phyloP scores from a whole-genome alignment of 2,888 invertebrate genomes.

The Panopea generosa region DNA sequence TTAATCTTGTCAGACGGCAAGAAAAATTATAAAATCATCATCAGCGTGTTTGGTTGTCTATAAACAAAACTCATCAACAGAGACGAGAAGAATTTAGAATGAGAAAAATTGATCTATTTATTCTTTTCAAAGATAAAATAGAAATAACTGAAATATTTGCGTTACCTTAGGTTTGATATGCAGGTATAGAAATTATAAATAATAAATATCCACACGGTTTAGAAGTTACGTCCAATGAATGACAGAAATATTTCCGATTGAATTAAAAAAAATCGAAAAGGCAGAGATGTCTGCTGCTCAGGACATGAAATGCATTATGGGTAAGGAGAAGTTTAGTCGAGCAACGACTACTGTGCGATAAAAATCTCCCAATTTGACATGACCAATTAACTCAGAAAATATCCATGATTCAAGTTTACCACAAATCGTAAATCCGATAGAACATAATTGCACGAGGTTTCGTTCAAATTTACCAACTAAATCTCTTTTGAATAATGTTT shows the following conservation, averaged over 20 bases:
- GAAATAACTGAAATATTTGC: conserved; percentile 52
- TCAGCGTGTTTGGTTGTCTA: no score
- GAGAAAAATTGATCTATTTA: no score
- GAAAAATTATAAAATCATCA: no score
- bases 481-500: conserved; percentile 37
- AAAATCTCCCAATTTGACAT: conserved; percentile 56
- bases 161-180: conserved; percentile 41
- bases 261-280: neutral
- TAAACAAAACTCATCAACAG: no score
- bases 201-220: neutral
- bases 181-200: conserved; percentile 9
- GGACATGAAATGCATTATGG: conserved; percentile 36
- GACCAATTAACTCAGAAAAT: conserved; percentile 68
- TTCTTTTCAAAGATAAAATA: neutral
- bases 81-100: no score
- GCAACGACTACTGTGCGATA: conserved; percentile 38
- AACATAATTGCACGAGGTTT: conserved; percentile 63
- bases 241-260: neutral
- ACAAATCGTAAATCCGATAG: conserved; percentile 56
- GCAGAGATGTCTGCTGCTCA: neutral
- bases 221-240: no score
- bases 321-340: conserved; percentile 26
- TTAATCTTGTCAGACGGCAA: no score
- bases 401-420: conserved; percentile 38
- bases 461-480: conserved; percentile 40